A percentile compares a stretch with the other conserved stretches of the same genome.
Evolutionary conservation across 2,113 vertebrate genomes (phyloP).

Genomic region (Xenopus tropicalis): DNA sequence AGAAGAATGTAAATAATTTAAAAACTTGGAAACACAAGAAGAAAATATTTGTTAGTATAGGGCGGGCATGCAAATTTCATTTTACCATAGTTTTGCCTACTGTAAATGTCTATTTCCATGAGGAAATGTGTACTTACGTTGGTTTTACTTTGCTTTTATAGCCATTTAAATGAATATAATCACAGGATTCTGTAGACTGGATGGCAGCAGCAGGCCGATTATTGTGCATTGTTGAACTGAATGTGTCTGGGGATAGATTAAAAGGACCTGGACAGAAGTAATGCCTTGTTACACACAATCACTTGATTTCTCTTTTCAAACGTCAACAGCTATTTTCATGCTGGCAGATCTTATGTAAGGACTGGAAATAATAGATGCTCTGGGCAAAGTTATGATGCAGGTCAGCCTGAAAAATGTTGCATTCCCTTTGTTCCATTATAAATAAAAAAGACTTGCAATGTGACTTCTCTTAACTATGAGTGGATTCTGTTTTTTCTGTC

Average conservation of each 20-base stretch:
- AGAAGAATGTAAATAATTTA: too few species aligned
- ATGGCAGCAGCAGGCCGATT: neutral
- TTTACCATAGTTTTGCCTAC: too few species aligned
- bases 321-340: slow-evolving; percentile 47
- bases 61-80: too few species aligned
- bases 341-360: slow-evolving; percentile 11
- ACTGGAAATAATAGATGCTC: slow-evolving; percentile 21
- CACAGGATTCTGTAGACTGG: neutral
- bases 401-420: slow-evolving; percentile 13
- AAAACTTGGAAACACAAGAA: too few species aligned
- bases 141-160: neutral
- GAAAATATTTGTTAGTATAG: too few species aligned
- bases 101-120: too few species aligned
- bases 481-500: too few species aligned
- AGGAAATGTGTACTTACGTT: too few species aligned
- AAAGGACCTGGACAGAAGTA: neutral
- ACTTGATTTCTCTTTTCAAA: slow-evolving; percentile 21
- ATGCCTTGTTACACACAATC: slow-evolving; percentile 8
- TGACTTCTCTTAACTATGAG: too few species aligned
- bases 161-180: slow-evolving; percentile 10
- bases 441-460: neutral
- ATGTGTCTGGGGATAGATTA: neutral
- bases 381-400: neutral
- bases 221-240: neutral
- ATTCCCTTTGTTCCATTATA: slow-evolving; percentile 7